A percentile compares a stretch with the other conserved stretches of the same genome.
Conservation (phyloP, 2,888 invertebrate species). For the Heteromyza rotundicornis region DNA sequence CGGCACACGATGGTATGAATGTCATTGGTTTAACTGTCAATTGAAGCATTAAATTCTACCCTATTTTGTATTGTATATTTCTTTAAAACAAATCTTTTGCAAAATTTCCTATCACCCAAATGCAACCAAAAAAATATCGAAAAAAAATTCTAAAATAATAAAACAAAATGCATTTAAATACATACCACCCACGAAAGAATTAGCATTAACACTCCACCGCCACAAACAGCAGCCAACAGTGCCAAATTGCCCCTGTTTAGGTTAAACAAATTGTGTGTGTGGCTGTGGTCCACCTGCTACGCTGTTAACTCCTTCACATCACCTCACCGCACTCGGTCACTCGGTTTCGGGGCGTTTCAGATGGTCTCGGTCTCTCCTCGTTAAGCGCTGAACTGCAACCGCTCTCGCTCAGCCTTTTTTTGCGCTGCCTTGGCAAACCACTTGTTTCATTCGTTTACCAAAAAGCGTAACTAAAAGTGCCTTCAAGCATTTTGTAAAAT, state of each 20-base stretch:
- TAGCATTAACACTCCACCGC: background rate
- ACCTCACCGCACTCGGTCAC: too few species aligned
- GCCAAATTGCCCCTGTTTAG: background rate
- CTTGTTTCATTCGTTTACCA: too few species aligned
- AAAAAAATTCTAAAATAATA: background rate
- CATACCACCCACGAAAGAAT: too few species aligned
- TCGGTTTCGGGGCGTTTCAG: too few species aligned
- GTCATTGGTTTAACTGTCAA: too few species aligned
- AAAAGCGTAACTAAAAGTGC: slow-evolving; percentile 39
- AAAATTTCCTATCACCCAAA: background rate
- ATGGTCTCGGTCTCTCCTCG: too few species aligned
- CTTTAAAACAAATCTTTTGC: slow-evolving; percentile 13
- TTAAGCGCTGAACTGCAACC: slow-evolving; percentile 31
- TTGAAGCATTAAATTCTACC: background rate
- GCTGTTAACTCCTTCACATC: too few species aligned
- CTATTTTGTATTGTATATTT: slow-evolving; percentile 25
- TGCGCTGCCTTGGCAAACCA: too few species aligned
- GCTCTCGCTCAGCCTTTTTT: slow-evolving; percentile 27
- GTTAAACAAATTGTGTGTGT: background rate
- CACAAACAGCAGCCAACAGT: background rate
- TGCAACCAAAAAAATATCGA: background rate
- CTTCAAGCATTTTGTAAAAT: slow-evolving; percentile 52
- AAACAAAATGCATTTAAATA: background rate
- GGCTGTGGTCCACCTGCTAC: too few species aligned
- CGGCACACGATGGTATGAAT: slow-evolving; percentile 60